Conservation (phyloP, 2,113 vertebrate genomes). For the Capreolus pygargus region DNA sequence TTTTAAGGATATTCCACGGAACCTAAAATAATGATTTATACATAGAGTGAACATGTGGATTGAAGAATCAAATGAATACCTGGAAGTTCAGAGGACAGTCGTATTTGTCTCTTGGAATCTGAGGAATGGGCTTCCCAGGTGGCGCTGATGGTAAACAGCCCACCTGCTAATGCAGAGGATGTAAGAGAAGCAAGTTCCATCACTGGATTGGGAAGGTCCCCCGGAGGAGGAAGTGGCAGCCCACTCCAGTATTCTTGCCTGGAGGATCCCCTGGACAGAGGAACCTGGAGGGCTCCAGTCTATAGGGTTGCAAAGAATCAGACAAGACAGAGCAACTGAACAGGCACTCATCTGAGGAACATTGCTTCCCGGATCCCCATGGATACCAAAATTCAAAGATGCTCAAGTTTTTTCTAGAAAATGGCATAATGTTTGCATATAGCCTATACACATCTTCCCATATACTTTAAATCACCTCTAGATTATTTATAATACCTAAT, state of each 20-base stretch:
- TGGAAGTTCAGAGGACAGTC: too few relatives aligned
- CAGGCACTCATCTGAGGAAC: background rate
- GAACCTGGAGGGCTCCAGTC: background rate
- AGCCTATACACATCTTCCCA: background rate
- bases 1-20: background rate
- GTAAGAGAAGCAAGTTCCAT: background rate
- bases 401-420: background rate
- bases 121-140: background rate
- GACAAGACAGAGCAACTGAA: background rate
- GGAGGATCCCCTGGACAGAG: background rate
- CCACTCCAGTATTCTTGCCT: background rate
- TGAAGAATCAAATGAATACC: background rate
- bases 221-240: background rate
- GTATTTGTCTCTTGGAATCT: background rate
- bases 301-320: background rate
- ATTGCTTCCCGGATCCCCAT: background rate
- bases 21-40: background rate
- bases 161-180: background rate
- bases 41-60: rapidly evolving
- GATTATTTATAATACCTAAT: background rate
- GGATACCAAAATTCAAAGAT: background rate
- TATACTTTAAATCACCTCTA: background rate
- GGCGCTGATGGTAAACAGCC: background rate
- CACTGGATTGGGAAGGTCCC: background rate
- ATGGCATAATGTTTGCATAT: background rate